Conservation (phyloP, 30 jellyfish, hydroid and myxozoan species). For the Aurelia coerulea region DNA sequence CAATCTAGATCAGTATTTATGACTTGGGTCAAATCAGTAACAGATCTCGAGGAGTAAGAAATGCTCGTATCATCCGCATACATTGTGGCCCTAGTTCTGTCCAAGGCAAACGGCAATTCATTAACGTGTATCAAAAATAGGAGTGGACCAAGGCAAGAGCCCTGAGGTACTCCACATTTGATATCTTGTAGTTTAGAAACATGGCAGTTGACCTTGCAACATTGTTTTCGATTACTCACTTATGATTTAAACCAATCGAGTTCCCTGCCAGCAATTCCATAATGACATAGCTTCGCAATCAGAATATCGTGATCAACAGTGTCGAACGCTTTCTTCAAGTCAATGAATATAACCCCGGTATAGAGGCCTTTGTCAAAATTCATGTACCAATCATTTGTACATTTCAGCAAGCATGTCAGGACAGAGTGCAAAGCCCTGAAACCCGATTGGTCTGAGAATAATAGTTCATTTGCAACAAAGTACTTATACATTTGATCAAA, state of each 20-base stretch:
- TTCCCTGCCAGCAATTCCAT: constrained; percentile 51
- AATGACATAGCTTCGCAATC: constrained; percentile 12
- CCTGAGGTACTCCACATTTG: constrained; percentile 60
- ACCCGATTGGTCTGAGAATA: constrained; percentile 65
- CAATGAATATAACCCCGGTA: constrained; percentile 39
- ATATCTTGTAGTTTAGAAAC: constrained; percentile 12
- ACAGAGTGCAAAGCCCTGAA: constrained; percentile 69
- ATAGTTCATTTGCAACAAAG: constrained; percentile 9
- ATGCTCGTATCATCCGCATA: too few species aligned
- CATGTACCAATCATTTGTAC: constrained; percentile 48
- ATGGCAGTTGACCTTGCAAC: constrained; percentile 40
- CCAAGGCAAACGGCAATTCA: constrained; percentile 56
- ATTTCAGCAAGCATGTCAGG: constrained; percentile 48
- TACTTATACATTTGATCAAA: too few species aligned
- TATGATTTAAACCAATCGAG: constrained; percentile 36
- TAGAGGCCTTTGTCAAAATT: constrained; percentile 29
- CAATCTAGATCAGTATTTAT: too few species aligned
- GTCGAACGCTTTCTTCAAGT: constrained; percentile 33
- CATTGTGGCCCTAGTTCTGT: background rate
- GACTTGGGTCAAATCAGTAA: too few species aligned
- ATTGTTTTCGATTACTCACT: constrained; percentile 30
- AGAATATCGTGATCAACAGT: constrained; percentile 55
- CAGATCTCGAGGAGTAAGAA: too few species aligned
- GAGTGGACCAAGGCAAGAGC: constrained; percentile 67
- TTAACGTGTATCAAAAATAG: constrained; percentile 37